Evolutionary conservation across 1,140 invertebrate species (phyloP).

Genomic region (Leptinotarsa defecta): DNA sequence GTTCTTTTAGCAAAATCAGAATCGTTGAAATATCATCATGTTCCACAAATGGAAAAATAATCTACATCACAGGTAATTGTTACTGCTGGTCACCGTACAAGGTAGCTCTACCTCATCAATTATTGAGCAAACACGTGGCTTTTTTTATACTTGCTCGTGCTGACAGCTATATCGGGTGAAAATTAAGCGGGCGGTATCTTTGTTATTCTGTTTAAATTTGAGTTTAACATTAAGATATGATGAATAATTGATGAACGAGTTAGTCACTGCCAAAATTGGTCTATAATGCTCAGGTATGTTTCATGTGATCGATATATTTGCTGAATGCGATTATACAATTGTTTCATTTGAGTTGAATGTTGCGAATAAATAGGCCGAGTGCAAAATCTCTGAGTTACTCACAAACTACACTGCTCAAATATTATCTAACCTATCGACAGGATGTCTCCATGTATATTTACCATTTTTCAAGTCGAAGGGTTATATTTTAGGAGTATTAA

Average conservation of each 20-base stretch:
- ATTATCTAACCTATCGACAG: too few species aligned
- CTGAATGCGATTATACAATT: too few species aligned
- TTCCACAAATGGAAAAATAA: not conserved
- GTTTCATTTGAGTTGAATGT: too few species aligned
- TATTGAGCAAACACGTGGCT: constrained; percentile 40
- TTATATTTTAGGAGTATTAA: too few species aligned
- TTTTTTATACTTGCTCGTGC: constrained; percentile 32
- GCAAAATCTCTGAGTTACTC: too few species aligned
- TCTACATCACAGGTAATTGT: constrained; percentile 25
- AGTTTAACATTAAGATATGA: constrained; percentile 9
- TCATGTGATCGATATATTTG: too few species aligned
- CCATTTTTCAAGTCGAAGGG: too few species aligned
- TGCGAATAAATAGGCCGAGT: too few species aligned
- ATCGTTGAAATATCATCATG: not conserved
- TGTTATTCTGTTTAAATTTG: constrained; percentile 1
- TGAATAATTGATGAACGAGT: constrained; percentile 13
- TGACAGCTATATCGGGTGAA: constrained; percentile 29
- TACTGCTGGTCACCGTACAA: constrained; percentile 38
- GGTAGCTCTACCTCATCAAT: constrained; percentile 40
- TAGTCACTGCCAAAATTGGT: too few species aligned
- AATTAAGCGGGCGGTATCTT: constrained; percentile 21
- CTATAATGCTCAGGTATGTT: too few species aligned
- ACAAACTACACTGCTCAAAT: too few species aligned
- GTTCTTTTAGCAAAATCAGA: not conserved
- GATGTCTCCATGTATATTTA: too few species aligned